Percentiles rank a stretch among this genome's conserved stretches.
Conservation (phyloP, 2,113 vertebrate species). For the Sapajus apella region DNA sequence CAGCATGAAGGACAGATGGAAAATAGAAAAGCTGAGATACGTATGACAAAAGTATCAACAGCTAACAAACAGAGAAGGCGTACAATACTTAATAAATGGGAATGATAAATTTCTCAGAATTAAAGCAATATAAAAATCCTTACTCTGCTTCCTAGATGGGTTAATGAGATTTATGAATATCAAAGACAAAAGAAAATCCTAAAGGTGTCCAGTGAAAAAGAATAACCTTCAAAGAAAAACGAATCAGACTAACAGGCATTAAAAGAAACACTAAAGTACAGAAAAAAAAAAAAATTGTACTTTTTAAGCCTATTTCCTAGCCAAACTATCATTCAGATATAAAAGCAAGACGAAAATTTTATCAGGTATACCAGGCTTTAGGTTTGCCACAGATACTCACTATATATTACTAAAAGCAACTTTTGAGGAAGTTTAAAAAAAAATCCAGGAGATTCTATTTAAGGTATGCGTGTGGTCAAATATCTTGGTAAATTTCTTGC, state of each 20-base stretch:
- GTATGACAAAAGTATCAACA: neutral
- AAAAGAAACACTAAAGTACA: neutral
- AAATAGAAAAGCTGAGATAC: neutral
- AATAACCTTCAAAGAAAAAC: constrained; percentile 37
- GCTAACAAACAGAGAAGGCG: neutral
- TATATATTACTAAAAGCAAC: constrained; percentile 18
- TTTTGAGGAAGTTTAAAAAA: neutral
- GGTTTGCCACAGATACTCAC: neutral
- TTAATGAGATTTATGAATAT: neutral
- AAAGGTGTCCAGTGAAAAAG: neutral
- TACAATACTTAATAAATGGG: neutral
- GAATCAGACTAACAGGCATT: neutral
- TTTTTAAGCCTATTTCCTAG: constrained; percentile 3
- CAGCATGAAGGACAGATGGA: neutral
- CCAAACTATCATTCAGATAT: constrained; percentile 7
- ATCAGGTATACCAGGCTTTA: neutral
- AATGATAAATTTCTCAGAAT: neutral
- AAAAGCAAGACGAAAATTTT: neutral
- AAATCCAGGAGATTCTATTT: neutral
- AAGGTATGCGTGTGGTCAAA: neutral
- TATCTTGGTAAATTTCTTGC: neutral
- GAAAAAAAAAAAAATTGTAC: neutral
- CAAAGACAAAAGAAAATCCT: constrained; percentile 6
- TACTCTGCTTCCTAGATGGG: neutral
- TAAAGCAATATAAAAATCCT: constrained; percentile 35